A percentile compares a stretch with the other conserved stretches of the same genome.
These are phyloP conservation scores for Vollenhovia emeryi DNA, from an alignment of 1,140 invertebrate species.

Conservation along the genomic window DNA sequence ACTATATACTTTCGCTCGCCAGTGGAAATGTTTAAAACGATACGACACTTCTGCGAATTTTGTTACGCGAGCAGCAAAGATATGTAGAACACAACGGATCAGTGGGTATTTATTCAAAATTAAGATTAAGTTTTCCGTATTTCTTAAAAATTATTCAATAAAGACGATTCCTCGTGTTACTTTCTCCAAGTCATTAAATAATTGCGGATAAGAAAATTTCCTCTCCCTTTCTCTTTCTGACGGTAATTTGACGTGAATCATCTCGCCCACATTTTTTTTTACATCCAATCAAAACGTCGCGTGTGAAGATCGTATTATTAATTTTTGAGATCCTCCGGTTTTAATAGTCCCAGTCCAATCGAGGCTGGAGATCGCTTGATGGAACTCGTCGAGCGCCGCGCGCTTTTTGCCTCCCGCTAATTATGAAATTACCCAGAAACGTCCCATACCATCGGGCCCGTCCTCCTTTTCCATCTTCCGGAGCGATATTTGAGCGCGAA, in stretches of 20 bases:
- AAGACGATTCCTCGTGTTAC: not conserved
- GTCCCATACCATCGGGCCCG: slow-evolving; percentile 31
- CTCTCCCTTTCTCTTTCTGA: not conserved
- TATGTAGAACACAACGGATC: not conserved
- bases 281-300: not conserved
- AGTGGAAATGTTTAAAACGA: not conserved
- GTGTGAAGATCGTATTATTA: slow-evolving; percentile 66
- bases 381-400: slow-evolving; percentile 50
- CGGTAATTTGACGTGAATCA: slow-evolving; percentile 22
- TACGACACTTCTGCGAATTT: not conserved
- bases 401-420: slow-evolving; percentile 67
- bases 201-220: not conserved
- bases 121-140: not conserved
- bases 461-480: slow-evolving; percentile 50
- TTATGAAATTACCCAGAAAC: slow-evolving; percentile 72
- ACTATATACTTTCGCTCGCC: slow-evolving; percentile 21
- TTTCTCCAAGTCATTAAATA: slow-evolving; percentile 10
- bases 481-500: slow-evolving; percentile 72
- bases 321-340: slow-evolving; percentile 52
- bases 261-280: slow-evolving; percentile 14
- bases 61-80: not conserved
- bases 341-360: slow-evolving; percentile 65
- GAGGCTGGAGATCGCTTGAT: slow-evolving; percentile 55
- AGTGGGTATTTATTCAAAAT: not conserved
- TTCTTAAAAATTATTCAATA: slow-evolving; percentile 2